Base-by-base conservation (phyloP, 2,113 vertebrate genomes). In the Proteles cristata region DNA sequence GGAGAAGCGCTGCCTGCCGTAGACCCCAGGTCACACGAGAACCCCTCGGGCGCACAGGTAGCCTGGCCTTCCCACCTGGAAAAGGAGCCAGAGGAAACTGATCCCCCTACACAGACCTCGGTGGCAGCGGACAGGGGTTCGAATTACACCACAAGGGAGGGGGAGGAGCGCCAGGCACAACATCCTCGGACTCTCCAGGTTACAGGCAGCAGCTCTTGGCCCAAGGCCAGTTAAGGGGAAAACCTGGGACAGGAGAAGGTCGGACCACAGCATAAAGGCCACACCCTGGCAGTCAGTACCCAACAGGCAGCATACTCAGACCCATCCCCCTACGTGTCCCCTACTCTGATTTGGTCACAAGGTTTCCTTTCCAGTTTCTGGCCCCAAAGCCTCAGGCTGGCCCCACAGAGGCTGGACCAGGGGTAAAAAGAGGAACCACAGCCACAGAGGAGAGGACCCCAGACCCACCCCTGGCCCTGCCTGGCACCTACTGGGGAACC, bases 141-240 rank as follows among this genome's bases (percentile, higher is more conserved):
- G 28, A 82, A 86, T 97, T 97, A 97, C 98, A 93, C 39, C 61
- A 21, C 19, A 4, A 81, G 68, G 53, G 65, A 61, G 5, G 39
- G 76, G 86, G 74, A 50, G 48, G 73, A 65, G 92, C 15, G 7
- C 81, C 7, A 0, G 69, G 80, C 96, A 86, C 89, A 81, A 26
- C 96, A 93, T 92, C 90, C 89, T 50, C 11, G 97, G 96, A 93
- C 98, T 96, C 95, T 97, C 96, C 94, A 95, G 97, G 94, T 96
- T 97, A 89, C 86, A 80, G 89, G 93, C 21, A 39, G 93, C 11
- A 0, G 43, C 86, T 87, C 73, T 83, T 1, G 19, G 93, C 63
- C 90, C 80, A 73, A 83, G 63, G 39, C 82, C 95, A 96, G 92
- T 87, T 87, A 33, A 80, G 90, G 95, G 97, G 90, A 96, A 96